phyloP scores from a whole-genome alignment of 1,140 invertebrate genomes.

The Bombus haemorrhoidalis region DNA sequence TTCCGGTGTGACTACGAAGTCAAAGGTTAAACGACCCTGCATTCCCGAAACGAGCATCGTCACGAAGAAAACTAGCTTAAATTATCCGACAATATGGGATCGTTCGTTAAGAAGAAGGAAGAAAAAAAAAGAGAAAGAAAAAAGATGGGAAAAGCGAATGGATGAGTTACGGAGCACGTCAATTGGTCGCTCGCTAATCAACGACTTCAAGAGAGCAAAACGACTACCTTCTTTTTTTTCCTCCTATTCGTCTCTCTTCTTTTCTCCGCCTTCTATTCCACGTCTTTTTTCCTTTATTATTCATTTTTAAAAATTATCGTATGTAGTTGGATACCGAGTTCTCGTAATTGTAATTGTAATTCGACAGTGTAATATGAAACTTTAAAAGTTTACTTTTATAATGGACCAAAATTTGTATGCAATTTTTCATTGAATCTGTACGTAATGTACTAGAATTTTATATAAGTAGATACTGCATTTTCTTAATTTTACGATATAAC shows the following conservation, averaged over 20 bases:
- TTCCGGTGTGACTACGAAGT: constrained; percentile 10
- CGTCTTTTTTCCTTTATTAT: background rate
- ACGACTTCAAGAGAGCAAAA: background rate
- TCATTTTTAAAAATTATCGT: background rate
- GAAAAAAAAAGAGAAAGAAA: background rate
- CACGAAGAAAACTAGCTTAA: constrained; percentile 12
- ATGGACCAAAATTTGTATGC: too few relatives aligned
- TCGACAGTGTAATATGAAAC: too few relatives aligned
- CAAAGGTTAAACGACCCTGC: constrained; percentile 40
- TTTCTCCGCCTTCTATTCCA: background rate
- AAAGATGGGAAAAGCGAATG: background rate
- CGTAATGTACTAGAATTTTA: too few relatives aligned
- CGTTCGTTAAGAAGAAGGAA: background rate
- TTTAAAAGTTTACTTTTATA: too few relatives aligned
- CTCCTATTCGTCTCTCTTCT: background rate
- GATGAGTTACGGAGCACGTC: constrained; percentile 34
- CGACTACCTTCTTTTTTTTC: background rate
- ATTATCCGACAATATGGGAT: background rate
- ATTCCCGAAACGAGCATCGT: constrained; percentile 41
- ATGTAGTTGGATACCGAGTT: too few relatives aligned
- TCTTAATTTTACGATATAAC: too few relatives aligned
- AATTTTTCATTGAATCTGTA: too few relatives aligned
- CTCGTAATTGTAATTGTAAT: too few relatives aligned
- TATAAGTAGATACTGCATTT: too few relatives aligned
- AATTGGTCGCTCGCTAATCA: constrained; percentile 50